phyloP scores from a whole-genome alignment of 1,140 invertebrate species.

The Drosophila asahinai region DNA sequence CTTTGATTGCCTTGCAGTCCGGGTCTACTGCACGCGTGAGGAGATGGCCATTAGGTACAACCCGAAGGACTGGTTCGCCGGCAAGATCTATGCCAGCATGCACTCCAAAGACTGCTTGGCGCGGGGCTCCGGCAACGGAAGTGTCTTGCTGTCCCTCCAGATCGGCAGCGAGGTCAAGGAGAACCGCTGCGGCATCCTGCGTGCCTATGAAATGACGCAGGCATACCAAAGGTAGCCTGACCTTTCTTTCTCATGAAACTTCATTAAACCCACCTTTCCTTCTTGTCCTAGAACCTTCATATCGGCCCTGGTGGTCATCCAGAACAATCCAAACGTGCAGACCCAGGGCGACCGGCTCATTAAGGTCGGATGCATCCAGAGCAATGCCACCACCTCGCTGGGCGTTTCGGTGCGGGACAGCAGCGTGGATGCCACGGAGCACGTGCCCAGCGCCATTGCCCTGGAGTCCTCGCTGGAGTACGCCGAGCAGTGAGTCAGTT shows the following conservation, averaged over 20 bases:
- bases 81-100: conserved; percentile 88
- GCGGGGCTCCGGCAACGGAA: conserved; percentile 73
- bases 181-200: conserved; percentile 76
- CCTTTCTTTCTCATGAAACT: too few relatives aligned
- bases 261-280: too few relatives aligned
- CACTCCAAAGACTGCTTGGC: conserved; percentile 87
- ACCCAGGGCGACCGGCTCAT: conserved; percentile 89
- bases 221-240: conserved; percentile 71
- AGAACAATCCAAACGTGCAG: conserved; percentile 89
- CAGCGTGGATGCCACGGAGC: conserved; percentile 46
- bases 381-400: conserved; percentile 60
- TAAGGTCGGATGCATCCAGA: conserved; percentile 88
- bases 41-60: conserved; percentile 87
- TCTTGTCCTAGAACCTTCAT: conserved; percentile 86
- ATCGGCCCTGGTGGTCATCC: conserved; percentile 88
- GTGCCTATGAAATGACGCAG: conserved; percentile 81
- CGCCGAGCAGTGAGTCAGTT: conserved; percentile 60
- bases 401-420: conserved; percentile 40
- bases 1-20: conserved; percentile 84
- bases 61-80: conserved; percentile 87
- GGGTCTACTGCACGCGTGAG: conserved; percentile 86
- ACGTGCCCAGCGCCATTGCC: conserved; percentile 73
- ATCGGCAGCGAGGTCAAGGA: conserved; percentile 81
- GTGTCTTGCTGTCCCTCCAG: conserved; percentile 60
- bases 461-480: conserved; percentile 78